A percentile compares a stretch with the other conserved stretches of the same genome.
These are phyloP conservation scores for Echinops telfairi DNA, from an alignment of 2,113 vertebrate genomes.

Conservation along the genomic window DNA sequence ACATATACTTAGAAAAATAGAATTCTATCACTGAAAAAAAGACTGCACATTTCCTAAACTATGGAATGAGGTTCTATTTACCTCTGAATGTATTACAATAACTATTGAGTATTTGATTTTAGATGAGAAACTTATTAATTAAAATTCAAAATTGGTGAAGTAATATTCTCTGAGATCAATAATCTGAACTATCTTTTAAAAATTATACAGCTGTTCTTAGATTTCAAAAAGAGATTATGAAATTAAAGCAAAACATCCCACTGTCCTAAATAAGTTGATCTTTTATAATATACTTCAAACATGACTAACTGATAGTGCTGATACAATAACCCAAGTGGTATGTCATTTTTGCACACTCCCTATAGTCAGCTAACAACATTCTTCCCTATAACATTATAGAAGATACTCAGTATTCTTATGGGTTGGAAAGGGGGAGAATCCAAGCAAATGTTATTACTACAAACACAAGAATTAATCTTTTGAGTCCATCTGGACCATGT, in stretches of 20 bases:
- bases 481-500: neutral
- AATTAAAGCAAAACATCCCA: slow-evolving; percentile 56
- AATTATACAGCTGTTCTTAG: slow-evolving; percentile 36
- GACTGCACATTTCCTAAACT: slow-evolving; percentile 43
- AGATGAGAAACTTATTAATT: neutral
- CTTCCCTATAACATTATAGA: neutral
- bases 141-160: slow-evolving; percentile 52
- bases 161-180: slow-evolving; percentile 45
- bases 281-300: slow-evolving; percentile 55
- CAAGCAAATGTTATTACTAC: slow-evolving; percentile 47
- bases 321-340: neutral
- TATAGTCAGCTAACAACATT: slow-evolving; percentile 18
- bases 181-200: slow-evolving; percentile 44
- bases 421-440: slow-evolving; percentile 9
- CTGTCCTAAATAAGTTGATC: slow-evolving; percentile 37
- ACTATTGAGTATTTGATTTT: slow-evolving; percentile 52
- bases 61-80: slow-evolving; percentile 39
- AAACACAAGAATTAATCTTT: slow-evolving; percentile 62
- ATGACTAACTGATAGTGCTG: slow-evolving; percentile 16
- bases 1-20: neutral
- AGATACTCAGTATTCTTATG: slow-evolving; percentile 7
- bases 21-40: slow-evolving; percentile 38
- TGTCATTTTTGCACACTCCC: neutral
- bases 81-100: neutral
- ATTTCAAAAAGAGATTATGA: slow-evolving; percentile 62